A percentile compares a stretch with the other conserved stretches of the same genome.
phyloP scores from a whole-genome alignment of 2,797 vertebrate genomes.

The Hippocampus kuda region DNA sequence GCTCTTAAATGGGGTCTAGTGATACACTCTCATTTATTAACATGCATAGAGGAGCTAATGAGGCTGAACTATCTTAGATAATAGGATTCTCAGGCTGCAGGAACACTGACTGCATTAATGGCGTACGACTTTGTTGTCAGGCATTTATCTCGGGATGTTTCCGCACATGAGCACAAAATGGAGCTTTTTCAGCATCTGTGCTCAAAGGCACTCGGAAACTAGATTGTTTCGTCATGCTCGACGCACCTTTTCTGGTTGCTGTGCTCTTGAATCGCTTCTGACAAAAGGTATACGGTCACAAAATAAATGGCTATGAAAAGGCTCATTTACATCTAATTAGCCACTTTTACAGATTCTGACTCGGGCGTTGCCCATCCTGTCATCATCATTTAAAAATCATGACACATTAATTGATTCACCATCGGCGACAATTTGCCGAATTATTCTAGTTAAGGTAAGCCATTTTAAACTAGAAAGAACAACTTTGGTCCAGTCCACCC shows the following conservation, averaged over 20 bases:
- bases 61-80: slow-evolving; percentile 74
- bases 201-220: slow-evolving; percentile 16
- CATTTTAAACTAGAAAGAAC: no score
- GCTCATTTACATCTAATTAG: slow-evolving; percentile 36
- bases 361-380: slow-evolving; percentile 12
- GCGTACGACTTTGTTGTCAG: slow-evolving; percentile 62
- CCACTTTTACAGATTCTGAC: slow-evolving; percentile 23
- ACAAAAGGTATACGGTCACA: slow-evolving; percentile 20
- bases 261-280: slow-evolving; percentile 27
- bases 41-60: slow-evolving; percentile 74
- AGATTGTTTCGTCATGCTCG: not conserved
- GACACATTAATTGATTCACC: not conserved
- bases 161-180: slow-evolving; percentile 48
- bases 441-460: no score
- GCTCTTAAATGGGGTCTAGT: slow-evolving; percentile 69
- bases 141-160: slow-evolving; percentile 59
- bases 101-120: slow-evolving; percentile 61
- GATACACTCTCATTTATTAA: slow-evolving; percentile 71
- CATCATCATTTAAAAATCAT: not conserved
- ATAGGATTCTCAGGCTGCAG: slow-evolving; percentile 67
- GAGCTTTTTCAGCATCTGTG: slow-evolving; percentile 31
- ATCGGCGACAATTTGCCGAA: no score
- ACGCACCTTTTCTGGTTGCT: slow-evolving; percentile 45
- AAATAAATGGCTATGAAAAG: slow-evolving; percentile 42
- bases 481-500: no score